phyloP scores from a whole-genome alignment of 2,888 invertebrate genomes.

The Nebria brevicollis region DNA sequence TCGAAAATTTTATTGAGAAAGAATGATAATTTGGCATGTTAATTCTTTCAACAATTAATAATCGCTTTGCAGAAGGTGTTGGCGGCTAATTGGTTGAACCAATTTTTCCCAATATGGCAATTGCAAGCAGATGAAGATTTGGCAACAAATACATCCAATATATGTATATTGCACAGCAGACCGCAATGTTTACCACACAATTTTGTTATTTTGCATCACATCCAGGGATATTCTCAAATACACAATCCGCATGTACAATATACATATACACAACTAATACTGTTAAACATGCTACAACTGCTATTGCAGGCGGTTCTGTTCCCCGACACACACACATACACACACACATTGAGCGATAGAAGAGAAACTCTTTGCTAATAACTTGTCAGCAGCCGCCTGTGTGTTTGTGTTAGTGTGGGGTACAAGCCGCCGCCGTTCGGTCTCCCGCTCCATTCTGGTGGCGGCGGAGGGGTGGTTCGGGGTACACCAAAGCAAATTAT shows the following conservation, averaged over 20 bases:
- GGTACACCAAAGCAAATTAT: constrained; percentile 72
- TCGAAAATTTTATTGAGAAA: no score
- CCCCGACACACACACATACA: background rate
- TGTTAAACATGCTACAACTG: constrained; percentile 24
- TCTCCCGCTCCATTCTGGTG: constrained; percentile 24
- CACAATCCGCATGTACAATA: background rate
- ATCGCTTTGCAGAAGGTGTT: no score
- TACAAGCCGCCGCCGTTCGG: constrained; percentile 11
- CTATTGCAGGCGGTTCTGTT: constrained; percentile 5
- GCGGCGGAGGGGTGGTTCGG: constrained; percentile 51
- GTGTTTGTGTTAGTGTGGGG: constrained; percentile 24
- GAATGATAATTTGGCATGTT: no score
- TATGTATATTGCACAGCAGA: no score
- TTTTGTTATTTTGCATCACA: constrained; percentile 12
- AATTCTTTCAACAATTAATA: no score
- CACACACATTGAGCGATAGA: no score
- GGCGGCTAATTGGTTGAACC: no score
- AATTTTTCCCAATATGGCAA: no score
- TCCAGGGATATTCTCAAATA: constrained; percentile 2
- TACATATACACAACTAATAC: constrained; percentile 21
- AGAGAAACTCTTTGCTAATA: constrained; percentile 55
- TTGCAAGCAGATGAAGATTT: no score
- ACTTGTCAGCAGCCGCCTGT: constrained; percentile 56
- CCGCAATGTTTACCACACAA: background rate
- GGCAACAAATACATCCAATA: no score